These are phyloP conservation scores for Pollimyrus isidori DNA, from an alignment of 2,113 vertebrate genomes.

Conservation along the genomic window DNA sequence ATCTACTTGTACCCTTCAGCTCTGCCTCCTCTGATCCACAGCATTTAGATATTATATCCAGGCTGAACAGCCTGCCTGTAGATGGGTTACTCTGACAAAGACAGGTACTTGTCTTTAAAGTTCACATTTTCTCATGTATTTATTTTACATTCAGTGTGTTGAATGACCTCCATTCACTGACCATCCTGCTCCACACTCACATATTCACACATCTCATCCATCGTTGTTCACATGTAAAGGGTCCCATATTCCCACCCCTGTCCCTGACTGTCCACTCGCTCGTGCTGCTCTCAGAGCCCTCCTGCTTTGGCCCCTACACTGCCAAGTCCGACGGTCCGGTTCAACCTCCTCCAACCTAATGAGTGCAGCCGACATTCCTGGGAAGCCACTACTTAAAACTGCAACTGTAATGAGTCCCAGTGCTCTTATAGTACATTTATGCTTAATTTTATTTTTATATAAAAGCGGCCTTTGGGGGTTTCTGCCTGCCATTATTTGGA, in stretches of 20 bases:
- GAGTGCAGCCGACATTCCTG: background rate
- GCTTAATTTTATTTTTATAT: background rate
- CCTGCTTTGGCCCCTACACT: background rate
- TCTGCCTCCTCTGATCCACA: background rate
- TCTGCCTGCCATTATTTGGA: background rate
- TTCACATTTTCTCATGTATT: background rate
- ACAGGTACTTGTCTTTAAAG: background rate
- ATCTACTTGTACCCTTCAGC: background rate
- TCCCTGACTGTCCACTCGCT: background rate
- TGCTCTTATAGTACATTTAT: background rate
- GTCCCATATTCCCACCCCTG: background rate
- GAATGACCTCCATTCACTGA: background rate
- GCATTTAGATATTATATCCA: background rate
- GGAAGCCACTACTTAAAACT: background rate
- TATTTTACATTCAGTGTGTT: background rate
- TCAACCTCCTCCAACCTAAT: background rate
- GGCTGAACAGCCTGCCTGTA: background rate
- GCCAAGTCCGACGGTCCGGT: background rate
- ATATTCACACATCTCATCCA: background rate
- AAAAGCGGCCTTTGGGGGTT: background rate
- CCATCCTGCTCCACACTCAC: background rate
- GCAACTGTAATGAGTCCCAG: background rate
- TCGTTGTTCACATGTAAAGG: background rate
- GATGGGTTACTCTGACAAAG: background rate
- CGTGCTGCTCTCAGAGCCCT: background rate